phyloP scores from a whole-genome alignment of 2,113 vertebrate species.

The Crotalus horridus region DNA sequence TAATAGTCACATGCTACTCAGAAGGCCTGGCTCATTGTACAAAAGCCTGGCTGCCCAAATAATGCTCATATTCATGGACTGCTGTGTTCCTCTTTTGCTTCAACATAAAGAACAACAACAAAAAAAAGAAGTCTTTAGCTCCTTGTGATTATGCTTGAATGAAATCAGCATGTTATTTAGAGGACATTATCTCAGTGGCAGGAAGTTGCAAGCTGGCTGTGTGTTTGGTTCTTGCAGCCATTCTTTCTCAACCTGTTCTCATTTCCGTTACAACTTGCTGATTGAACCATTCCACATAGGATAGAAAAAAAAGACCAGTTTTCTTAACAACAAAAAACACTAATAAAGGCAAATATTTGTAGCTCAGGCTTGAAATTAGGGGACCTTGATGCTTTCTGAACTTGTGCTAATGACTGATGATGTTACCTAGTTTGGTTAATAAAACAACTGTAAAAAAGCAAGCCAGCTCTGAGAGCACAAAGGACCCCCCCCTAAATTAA shows the following conservation, averaged over 20 bases:
- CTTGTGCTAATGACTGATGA: not conserved
- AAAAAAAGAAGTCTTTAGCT: not conserved
- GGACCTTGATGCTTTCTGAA: not conserved
- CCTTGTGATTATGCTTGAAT: accelerated
- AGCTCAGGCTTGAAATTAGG: too few species aligned
- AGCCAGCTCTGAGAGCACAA: not conserved
- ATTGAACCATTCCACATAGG: not conserved
- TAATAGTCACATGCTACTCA: not conserved
- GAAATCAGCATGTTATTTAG: slow-evolving; percentile 15
- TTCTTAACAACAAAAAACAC: accelerated
- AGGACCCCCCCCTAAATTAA: not conserved
- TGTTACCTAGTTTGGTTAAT: not conserved
- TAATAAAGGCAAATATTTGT: not conserved
- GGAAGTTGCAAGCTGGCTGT: not conserved
- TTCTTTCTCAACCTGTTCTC: not conserved
- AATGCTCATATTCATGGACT: not conserved
- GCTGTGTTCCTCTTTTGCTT: not conserved
- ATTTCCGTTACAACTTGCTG: not conserved
- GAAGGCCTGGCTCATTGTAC: not conserved
- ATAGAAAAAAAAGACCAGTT: not conserved
- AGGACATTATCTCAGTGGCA: slow-evolving; percentile 4
- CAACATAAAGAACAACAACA: not conserved
- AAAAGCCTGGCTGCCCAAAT: not conserved
- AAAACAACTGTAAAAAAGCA: not conserved
- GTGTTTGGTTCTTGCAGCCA: not conserved